Evolutionary conservation across 1,140 invertebrate species (phyloP).

Genomic region (Cydia pomonella): DNA sequence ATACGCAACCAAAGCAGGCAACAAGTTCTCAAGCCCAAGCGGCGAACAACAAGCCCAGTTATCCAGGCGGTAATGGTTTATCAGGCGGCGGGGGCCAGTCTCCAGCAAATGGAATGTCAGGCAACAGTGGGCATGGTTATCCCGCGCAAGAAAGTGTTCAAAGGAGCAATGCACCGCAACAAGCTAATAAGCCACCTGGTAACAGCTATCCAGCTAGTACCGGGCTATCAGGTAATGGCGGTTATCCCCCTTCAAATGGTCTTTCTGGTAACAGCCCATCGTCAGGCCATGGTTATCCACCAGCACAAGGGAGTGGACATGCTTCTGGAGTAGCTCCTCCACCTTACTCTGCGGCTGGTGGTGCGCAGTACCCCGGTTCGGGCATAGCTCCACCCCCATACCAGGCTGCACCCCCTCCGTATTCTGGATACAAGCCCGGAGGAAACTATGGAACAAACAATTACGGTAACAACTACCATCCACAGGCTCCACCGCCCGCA

Average conservation of each 20-base stretch:
- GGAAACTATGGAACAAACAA: slow-evolving; percentile 37
- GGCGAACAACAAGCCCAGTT: slow-evolving; percentile 17
- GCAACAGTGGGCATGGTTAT: slow-evolving; percentile 17
- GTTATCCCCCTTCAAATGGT: slow-evolving; percentile 42
- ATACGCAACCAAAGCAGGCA: slow-evolving; percentile 54
- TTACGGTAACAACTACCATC: slow-evolving; percentile 46
- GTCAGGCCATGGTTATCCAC: slow-evolving; percentile 39
- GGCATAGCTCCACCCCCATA: slow-evolving; percentile 50
- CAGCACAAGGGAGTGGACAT: slow-evolving; percentile 35
- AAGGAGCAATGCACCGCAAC: slow-evolving; percentile 52
- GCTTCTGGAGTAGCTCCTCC: slow-evolving; percentile 21
- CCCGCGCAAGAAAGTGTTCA: slow-evolving; percentile 50
- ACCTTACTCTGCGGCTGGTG: slow-evolving; percentile 6
- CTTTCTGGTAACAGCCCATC: slow-evolving; percentile 50
- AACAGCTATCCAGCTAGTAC: slow-evolving; percentile 36
- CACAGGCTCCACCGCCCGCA: slow-evolving; percentile 51
- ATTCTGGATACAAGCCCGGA: slow-evolving; percentile 39
- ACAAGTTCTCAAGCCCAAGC: slow-evolving; percentile 46
- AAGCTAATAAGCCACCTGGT: slow-evolving; percentile 41
- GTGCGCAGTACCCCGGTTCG: slow-evolving; percentile 40
- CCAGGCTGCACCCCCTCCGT: slow-evolving; percentile 39
- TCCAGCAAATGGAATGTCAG: slow-evolving; percentile 31
- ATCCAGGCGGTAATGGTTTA: slow-evolving; percentile 1
- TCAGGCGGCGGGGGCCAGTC: slow-evolving; percentile 12
- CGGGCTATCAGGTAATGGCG: slow-evolving; percentile 52